These are phyloP conservation scores for Zoanthus sansibaricus DNA, from an alignment of 92 coral and sea anemone species.

Conservation along the genomic window DNA sequence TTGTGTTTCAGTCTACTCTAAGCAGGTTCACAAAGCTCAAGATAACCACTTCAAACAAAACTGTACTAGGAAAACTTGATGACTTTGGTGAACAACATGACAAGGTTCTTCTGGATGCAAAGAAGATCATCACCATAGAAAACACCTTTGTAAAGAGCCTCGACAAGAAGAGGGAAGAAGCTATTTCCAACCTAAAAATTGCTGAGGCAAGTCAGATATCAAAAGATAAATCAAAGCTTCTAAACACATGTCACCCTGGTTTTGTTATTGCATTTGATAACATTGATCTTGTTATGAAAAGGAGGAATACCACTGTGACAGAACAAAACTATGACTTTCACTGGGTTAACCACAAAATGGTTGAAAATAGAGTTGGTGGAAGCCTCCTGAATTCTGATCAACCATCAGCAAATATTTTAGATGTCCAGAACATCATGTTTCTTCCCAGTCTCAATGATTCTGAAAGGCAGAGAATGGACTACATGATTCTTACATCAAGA, in stretches of 20 bases:
- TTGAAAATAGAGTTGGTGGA: conserved; percentile 74
- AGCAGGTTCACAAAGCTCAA: not conserved
- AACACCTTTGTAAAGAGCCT: conserved; percentile 33
- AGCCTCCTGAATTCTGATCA: conserved; percentile 33
- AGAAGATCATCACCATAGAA: conserved; percentile 42
- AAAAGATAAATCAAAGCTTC: conserved; percentile 7
- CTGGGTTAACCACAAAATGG: conserved; percentile 79
- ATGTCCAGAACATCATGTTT: conserved; percentile 59
- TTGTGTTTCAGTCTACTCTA: not conserved
- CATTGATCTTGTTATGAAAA: conserved; percentile 54
- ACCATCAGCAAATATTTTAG: conserved; percentile 55
- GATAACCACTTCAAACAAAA: conserved; percentile 27
- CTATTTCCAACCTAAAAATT: conserved; percentile 18
- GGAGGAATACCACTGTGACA: conserved; percentile 71
- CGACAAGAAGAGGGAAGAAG: conserved; percentile 26
- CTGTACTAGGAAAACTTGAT: conserved; percentile 55
- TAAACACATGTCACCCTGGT: conserved; percentile 67
- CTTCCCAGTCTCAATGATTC: conserved; percentile 62
- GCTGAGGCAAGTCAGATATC: conserved; percentile 34
- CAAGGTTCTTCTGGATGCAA: conserved; percentile 36
- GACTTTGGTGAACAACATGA: conserved; percentile 68
- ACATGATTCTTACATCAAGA: conserved; percentile 61
- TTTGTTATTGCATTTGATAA: conserved; percentile 74
- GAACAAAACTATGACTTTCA: conserved; percentile 66
- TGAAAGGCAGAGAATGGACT: conserved; percentile 61